Evolutionary conservation across 2,888 invertebrate species (phyloP), one percentile per base, ranked within the genome.

Genomic region (Odontomyia ornata): DNA sequence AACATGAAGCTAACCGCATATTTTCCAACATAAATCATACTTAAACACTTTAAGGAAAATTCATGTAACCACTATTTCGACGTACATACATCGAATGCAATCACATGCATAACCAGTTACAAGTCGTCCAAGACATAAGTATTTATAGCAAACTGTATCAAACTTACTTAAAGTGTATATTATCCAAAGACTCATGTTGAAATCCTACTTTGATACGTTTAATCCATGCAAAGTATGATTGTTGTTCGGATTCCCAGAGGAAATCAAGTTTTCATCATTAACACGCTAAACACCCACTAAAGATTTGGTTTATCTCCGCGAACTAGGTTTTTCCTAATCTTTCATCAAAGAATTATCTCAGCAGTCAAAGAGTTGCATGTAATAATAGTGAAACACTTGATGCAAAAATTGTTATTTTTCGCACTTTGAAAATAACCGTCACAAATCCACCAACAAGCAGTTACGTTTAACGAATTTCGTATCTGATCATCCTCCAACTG

Each of bases 101-200:
- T 64, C n/a, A 28, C 18, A 28, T 30, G 25, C 11, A 64, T n/a
- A 25, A 64, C 30, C 30, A 27, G 25, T 28, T 28, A 28, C 11
- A 64, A 18, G 3, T 30, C 30, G 11, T n/a, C 9, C 9, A 36
- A 11, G 23, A 3, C 11, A 64, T 15, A n/a, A n/a, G n/a, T n/a
- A 30, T 30, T 64, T 28, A n/a, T 30, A n/a, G n/a, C 28, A 27
- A n/a, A 23, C 13, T 25, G 5, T 18, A 52, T 52, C 21, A 13
- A 21, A 36, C 75, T 75, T 75, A 75, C 75, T 30, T 46, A 75
- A 75, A 27, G 27, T 60, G 46, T 46, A 75, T 60, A 75, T 5
- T 56, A 75, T 75, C 75, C 75, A 62, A 18, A 46, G 36, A 75
- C 25, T 43, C 75, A 75, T 75, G 60, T 43, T 75, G 60, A 46